Evolutionary conservation across 1,140 invertebrate genomes (phyloP).

Genomic region (Drosophila ironensis): DNA sequence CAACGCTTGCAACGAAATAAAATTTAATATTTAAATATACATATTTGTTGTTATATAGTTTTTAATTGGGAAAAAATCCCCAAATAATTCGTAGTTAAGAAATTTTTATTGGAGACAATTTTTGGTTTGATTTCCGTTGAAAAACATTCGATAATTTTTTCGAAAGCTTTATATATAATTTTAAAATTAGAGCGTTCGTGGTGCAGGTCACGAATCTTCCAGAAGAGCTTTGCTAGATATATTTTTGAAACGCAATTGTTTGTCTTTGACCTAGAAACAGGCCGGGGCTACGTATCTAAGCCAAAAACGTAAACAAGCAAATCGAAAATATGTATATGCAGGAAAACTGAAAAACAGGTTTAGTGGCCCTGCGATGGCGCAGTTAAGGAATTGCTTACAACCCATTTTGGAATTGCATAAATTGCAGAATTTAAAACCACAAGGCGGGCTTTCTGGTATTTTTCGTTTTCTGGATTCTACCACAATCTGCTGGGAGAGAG

Average conservation of each 20-base stretch:
- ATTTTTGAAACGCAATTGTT: slow-evolving; percentile 48
- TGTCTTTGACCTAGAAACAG: slow-evolving; percentile 39
- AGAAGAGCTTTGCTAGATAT: slow-evolving; percentile 43
- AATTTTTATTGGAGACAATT: too few relatives aligned
- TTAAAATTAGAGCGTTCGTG: slow-evolving; percentile 26
- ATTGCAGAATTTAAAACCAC: background rate
- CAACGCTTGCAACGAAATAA: too few relatives aligned
- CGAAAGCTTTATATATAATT: too few relatives aligned
- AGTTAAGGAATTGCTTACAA: background rate
- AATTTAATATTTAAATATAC: too few relatives aligned
- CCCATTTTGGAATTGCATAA: background rate
- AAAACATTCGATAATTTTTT: too few relatives aligned
- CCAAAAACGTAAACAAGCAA: background rate
- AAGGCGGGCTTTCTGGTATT: background rate
- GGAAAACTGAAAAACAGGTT: slow-evolving; percentile 30
- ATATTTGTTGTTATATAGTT: too few relatives aligned
- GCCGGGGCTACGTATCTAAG: background rate
- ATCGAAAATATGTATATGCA: background rate
- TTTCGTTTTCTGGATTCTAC: slow-evolving; percentile 8
- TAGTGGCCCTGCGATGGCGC: background rate
- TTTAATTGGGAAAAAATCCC: too few relatives aligned
- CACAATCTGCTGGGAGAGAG: background rate
- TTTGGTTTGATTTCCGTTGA: too few relatives aligned
- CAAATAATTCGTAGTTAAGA: too few relatives aligned
- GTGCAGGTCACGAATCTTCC: slow-evolving; percentile 14